phyloP scores from a whole-genome alignment of 2,797 vertebrate species.

The Buphagus erythrorhynchus region DNA sequence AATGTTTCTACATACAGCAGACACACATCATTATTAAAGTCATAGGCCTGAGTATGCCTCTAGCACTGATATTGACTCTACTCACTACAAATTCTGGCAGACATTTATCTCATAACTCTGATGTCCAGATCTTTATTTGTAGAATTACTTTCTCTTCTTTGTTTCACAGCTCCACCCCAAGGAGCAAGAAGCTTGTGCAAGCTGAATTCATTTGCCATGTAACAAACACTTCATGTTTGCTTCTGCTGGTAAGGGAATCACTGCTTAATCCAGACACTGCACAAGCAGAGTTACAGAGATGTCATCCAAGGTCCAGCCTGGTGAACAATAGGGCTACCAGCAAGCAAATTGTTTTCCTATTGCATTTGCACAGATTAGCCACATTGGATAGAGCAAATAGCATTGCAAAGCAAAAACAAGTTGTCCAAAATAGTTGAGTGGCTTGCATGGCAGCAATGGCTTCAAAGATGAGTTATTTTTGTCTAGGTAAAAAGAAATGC shows the following conservation, averaged over 20 bases:
- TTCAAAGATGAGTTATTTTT: background rate
- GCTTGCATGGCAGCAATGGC: background rate
- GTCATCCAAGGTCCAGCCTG: background rate
- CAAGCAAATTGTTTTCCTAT: background rate
- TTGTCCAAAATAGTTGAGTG: background rate
- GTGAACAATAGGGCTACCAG: background rate
- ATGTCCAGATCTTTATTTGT: background rate
- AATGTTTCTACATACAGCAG: background rate
- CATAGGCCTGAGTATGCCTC: background rate
- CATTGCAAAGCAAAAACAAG: background rate
- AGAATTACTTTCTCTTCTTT: background rate
- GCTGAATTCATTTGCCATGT: background rate
- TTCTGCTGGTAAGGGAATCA: background rate
- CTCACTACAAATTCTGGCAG: background rate
- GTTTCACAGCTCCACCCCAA: slow-evolving; percentile 9
- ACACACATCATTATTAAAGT: background rate
- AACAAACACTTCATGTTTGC: background rate
- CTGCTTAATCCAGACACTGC: background rate
- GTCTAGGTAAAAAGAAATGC: background rate
- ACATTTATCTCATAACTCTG: background rate
- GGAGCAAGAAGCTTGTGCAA: background rate
- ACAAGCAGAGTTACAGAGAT: background rate
- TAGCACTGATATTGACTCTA: background rate
- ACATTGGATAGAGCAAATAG: background rate
- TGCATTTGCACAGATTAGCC: background rate